Evolutionary conservation across 2,888 invertebrate genomes (phyloP).

Genomic region (Sinotaia quadrata): DNA sequence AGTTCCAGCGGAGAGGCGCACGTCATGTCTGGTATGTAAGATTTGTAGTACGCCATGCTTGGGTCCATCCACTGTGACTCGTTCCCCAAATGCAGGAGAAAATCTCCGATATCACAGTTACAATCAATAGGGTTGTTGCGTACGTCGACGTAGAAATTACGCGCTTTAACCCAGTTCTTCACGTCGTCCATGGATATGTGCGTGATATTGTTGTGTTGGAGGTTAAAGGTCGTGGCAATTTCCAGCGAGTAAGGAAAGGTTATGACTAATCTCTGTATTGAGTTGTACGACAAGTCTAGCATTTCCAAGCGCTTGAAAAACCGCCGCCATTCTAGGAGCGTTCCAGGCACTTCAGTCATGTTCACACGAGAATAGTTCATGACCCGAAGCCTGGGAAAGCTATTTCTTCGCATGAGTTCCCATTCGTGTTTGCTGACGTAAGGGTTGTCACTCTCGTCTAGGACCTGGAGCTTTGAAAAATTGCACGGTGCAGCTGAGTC

Average conservation of each 20-base stretch:
- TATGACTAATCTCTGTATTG: conserved; percentile 44
- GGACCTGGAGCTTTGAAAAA: conserved; percentile 25
- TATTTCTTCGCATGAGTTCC: conserved; percentile 41
- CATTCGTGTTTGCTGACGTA: conserved; percentile 43
- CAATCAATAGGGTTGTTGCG: conserved; percentile 53
- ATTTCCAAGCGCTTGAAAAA: conserved; percentile 43
- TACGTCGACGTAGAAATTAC: conserved; percentile 48
- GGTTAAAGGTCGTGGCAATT: conserved; percentile 6
- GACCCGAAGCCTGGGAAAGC: conserved; percentile 42
- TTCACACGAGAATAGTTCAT: conserved; percentile 38
- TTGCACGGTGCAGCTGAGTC: too few relatives aligned
- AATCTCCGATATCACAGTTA: conserved; percentile 36
- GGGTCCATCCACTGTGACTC: conserved; percentile 10
- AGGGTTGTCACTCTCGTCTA: conserved; percentile 45
- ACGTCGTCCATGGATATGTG: conserved; percentile 40
- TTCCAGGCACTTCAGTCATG: conserved; percentile 39
- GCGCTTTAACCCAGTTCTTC: conserved; percentile 37
- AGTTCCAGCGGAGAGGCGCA: conserved; percentile 42
- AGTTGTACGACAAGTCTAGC: conserved; percentile 52
- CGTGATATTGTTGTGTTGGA: conserved; percentile 35
- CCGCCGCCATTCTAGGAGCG: conserved; percentile 45
- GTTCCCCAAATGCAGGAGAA: conserved; percentile 16
- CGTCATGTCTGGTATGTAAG: conserved; percentile 39
- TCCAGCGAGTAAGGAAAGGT: neutral
- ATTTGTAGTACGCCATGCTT: conserved; percentile 30